These are phyloP conservation scores for Temnothorax curvispinosus DNA, from an alignment of 1,140 invertebrate species.

Conservation along the genomic window DNA sequence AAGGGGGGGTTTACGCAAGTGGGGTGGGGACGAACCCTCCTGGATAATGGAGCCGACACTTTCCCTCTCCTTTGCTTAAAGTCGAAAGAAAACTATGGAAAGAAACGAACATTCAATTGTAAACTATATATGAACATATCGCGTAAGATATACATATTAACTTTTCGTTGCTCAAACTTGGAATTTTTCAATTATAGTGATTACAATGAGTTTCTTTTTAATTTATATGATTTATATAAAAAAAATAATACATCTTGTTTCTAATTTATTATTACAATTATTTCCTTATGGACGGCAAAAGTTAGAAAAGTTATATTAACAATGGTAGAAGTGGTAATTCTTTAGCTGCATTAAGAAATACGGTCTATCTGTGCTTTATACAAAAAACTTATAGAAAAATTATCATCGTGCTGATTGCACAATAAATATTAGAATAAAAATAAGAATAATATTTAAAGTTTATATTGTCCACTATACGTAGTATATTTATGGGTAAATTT, in stretches of 20 bases:
- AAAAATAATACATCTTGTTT: background rate
- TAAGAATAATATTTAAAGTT: background rate
- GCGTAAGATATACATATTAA: background rate
- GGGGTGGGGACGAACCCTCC: constrained; percentile 23
- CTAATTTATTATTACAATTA: background rate
- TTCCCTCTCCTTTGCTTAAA: constrained; percentile 34
- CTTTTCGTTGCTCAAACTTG: background rate
- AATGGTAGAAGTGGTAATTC: background rate
- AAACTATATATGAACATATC: background rate
- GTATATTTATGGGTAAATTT: constrained; percentile 5
- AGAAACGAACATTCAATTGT: background rate
- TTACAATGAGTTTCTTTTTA: background rate
- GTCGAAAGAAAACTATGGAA: constrained; percentile 16
- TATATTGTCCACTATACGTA: background rate
- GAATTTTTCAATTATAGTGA: background rate
- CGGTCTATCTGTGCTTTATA: background rate
- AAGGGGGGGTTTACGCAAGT: constrained; percentile 30
- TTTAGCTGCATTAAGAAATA: background rate
- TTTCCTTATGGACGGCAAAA: background rate
- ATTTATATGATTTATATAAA: background rate
- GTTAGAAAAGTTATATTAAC: background rate
- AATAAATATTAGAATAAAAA: constrained; percentile 3
- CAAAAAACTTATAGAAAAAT: background rate
- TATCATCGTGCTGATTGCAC: background rate
- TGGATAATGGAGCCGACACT: constrained; percentile 39